phyloP scores from a whole-genome alignment of 1,140 invertebrate genomes.

The Callitettix versicolor region DNA sequence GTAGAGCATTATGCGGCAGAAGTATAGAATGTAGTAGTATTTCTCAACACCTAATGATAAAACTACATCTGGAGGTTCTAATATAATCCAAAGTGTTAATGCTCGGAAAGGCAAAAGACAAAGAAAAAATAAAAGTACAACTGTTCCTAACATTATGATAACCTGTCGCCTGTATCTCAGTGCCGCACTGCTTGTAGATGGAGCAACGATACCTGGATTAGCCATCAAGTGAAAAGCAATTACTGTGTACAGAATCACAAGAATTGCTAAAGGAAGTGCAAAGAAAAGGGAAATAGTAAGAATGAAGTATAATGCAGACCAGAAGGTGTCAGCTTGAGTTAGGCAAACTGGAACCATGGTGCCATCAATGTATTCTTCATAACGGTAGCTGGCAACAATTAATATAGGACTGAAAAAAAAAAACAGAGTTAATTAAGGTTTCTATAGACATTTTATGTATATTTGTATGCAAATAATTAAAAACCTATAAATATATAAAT shows the following conservation, averaged over 20 bases:
- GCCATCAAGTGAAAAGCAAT: constrained; percentile 75
- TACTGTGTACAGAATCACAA: constrained; percentile 69
- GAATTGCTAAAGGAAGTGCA: constrained; percentile 64
- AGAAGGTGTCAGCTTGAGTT: constrained; percentile 56
- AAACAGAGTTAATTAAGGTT: constrained; percentile 9
- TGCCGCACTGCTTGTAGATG: constrained; percentile 22
- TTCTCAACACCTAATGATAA: constrained; percentile 54
- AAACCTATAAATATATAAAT: not conserved
- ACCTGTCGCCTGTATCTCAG: constrained; percentile 36
- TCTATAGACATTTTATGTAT: not conserved
- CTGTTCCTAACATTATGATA: constrained; percentile 78
- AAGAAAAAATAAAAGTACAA: constrained; percentile 83
- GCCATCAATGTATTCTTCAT: constrained; percentile 56
- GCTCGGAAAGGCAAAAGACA: constrained; percentile 79
- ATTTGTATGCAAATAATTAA: not conserved
- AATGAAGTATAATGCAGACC: constrained; percentile 67
- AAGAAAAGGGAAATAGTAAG: constrained; percentile 72
- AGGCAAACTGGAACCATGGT: constrained; percentile 59
- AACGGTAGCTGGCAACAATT: constrained; percentile 57
- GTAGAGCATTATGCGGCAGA: constrained; percentile 77
- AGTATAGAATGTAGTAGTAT: constrained; percentile 77
- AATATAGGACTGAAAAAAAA: constrained; percentile 63
- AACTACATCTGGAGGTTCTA: constrained; percentile 54
- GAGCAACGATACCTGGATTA: constrained; percentile 51
- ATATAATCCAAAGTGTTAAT: constrained; percentile 73